phyloP scores from a whole-genome alignment of 37 sponge, comb jelly and placozoan species.

The Oscarella lobularis region DNA sequence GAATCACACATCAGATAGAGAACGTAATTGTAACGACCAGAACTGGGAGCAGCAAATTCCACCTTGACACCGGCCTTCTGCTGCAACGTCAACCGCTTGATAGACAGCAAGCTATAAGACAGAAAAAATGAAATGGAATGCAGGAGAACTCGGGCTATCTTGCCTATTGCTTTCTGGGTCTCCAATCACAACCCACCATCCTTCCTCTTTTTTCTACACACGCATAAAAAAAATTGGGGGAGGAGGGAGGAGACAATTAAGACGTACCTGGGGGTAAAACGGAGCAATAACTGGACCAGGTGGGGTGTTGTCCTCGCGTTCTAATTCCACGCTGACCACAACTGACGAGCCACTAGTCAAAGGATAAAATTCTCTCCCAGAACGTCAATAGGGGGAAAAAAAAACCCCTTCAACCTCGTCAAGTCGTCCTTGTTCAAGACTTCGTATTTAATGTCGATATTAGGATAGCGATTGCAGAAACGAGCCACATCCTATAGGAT shows the following conservation, averaged over 20 bases:
- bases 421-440: conserved; percentile 56
- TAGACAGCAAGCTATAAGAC: conserved; percentile 53
- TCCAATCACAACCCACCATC: conserved; percentile 99
- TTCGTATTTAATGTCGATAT: conserved; percentile 80
- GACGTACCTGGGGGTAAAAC: conserved; percentile 85
- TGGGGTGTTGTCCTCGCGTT: conserved; percentile 74
- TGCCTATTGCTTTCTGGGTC: conserved; percentile 83
- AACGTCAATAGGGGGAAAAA: too few relatives aligned
- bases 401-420: too few relatives aligned
- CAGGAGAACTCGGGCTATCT: too few relatives aligned
- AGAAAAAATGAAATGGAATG: conserved; percentile 3
- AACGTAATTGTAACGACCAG: conserved; percentile 70
- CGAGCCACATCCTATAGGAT: conserved; percentile 66
- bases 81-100: conserved; percentile 88
- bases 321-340: conserved; percentile 60
- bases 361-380: too few relatives aligned
- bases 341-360: conserved; percentile 65
- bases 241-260: too few relatives aligned
- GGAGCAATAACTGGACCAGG: conserved; percentile 92
- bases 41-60: conserved; percentile 81
- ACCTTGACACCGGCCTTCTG: conserved; percentile 78
- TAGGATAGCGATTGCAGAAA: conserved; percentile 98
- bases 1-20: conserved; percentile 99
- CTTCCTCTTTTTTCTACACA: conserved; percentile 83
- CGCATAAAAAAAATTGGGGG: too few relatives aligned